phyloP scores from a whole-genome alignment of 1,140 invertebrate species.

The Magallana gigas region DNA sequence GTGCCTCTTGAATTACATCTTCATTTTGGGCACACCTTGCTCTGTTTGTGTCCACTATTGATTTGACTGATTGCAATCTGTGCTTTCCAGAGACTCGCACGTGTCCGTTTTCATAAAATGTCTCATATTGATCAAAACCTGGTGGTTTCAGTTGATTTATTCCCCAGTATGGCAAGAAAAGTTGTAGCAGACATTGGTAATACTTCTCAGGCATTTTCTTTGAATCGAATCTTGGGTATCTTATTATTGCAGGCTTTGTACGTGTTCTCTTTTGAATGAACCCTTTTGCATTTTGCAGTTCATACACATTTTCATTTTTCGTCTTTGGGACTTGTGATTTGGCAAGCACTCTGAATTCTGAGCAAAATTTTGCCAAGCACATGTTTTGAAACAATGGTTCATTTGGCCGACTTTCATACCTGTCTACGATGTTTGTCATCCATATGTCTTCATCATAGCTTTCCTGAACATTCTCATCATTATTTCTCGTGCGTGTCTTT shows the following conservation, averaged over 20 bases:
- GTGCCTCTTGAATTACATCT: constrained; percentile 1
- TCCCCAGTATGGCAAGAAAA: constrained; percentile 48
- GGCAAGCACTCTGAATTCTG: neutral
- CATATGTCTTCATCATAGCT: neutral
- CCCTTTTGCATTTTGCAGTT: constrained; percentile 50
- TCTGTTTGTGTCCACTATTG: constrained; percentile 36
- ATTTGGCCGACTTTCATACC: neutral
- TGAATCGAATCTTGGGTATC: constrained; percentile 26
- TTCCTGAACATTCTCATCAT: neutral
- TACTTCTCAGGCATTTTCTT: neutral
- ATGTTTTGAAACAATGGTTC: neutral
- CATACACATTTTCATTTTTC: constrained; percentile 6
- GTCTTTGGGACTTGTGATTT: constrained; percentile 30
- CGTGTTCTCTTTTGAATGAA: constrained; percentile 49
- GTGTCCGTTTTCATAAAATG: constrained; percentile 49
- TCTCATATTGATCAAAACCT: constrained; percentile 38
- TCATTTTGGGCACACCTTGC: constrained; percentile 29
- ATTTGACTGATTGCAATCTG: neutral
- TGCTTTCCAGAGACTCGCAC: neutral
- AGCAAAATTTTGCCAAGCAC: too few species aligned
- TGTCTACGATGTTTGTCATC: constrained; percentile 1
- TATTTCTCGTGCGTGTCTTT: neutral
- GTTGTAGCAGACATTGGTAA: neutral
- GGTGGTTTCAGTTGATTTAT: constrained; percentile 50
- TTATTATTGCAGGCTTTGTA: neutral